A percentile compares a stretch with the other conserved stretches of the same genome.
Evolutionary conservation across 2,888 invertebrate species (phyloP).

Genomic region (Lottia scabra): DNA sequence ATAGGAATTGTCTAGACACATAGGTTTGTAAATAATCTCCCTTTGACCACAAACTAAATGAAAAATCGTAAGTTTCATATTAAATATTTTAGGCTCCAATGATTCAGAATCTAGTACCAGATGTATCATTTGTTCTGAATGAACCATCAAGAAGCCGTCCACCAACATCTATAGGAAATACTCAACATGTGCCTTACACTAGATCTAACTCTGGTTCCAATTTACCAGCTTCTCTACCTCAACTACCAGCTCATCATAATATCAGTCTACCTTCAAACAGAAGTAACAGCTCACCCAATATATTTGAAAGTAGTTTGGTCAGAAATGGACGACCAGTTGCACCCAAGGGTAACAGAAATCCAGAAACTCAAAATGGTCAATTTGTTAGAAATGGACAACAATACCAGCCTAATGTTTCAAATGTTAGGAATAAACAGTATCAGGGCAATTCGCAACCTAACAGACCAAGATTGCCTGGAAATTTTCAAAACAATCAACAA

Average conservation of each 20-base stretch:
- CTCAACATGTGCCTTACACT: neutral
- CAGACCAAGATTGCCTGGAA: too few relatives aligned
- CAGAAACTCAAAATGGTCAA: neutral
- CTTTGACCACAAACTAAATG: too few relatives aligned
- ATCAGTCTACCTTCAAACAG: neutral
- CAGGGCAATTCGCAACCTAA: neutral
- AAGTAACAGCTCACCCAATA: neutral
- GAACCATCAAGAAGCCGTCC: slow-evolving; percentile 13
- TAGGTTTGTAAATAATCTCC: too few relatives aligned
- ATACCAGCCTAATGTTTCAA: slow-evolving; percentile 7
- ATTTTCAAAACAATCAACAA: neutral
- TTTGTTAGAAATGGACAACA: neutral
- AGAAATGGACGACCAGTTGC: neutral
- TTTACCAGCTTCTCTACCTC: neutral
- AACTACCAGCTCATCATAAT: neutral
- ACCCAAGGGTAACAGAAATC: neutral
- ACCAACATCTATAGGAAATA: too few relatives aligned
- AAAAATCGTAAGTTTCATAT: neutral
- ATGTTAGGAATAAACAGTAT: neutral
- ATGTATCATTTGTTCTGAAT: slow-evolving; percentile 61
- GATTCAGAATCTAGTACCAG: slow-evolving; percentile 63
- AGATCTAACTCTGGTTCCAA: neutral
- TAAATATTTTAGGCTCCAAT: slow-evolving; percentile 48
- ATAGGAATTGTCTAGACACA: too few relatives aligned
- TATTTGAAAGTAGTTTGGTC: too few relatives aligned